Base-by-base conservation (phyloP, 2,113 vertebrate species). In the Lagopus muta region DNA sequence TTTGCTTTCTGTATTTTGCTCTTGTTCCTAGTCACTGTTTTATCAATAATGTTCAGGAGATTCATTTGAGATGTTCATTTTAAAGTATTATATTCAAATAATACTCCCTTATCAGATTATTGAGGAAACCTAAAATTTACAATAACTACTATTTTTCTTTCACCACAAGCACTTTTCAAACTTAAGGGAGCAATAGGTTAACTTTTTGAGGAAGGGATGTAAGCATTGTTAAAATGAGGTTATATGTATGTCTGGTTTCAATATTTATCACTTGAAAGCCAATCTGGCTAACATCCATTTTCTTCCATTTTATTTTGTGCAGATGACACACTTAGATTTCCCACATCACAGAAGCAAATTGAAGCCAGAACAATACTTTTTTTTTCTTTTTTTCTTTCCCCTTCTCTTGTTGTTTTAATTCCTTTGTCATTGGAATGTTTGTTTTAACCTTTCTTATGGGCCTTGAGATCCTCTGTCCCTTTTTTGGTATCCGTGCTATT, bases 401-500 rank as follows among this genome's bases (percentile, higher is more conserved):
- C 55, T 93, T 88, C 78, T 91, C 82, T 64, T 88, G 34, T 92
- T 82, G 45, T 89, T 94, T 95, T 85, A 91, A 70, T 92, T 82
- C 28, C 13, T 87, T 82, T 95, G 91, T 62, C 82, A 61, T 10
- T 85, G 64, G 55, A 88, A 91, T 82, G 25, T 91, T 70, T 88
- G 75, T 88, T 42, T 40, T 92, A 82, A 88, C 91, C 75, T 85
- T 93, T 93, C 36, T 61, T 92, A 75, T 86, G 60, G 79, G 64
- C 28, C 45, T 85, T 57, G 17, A 43, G 85, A 96, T 89, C 71
- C 34, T 79, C 36, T 45, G 32, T 91, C 88, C 60, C 32, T 42
- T 89, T 94, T 93, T 87, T 88, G 89, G 88, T 85, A 92, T 81
- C 64, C 77, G 47, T 93, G 85, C 17, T 93, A 81, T 93, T 85